Evolutionary conservation across 2,113 vertebrate species (phyloP), one percentile per base, ranked within the genome.

Genomic region (Melanocharis versteri): DNA sequence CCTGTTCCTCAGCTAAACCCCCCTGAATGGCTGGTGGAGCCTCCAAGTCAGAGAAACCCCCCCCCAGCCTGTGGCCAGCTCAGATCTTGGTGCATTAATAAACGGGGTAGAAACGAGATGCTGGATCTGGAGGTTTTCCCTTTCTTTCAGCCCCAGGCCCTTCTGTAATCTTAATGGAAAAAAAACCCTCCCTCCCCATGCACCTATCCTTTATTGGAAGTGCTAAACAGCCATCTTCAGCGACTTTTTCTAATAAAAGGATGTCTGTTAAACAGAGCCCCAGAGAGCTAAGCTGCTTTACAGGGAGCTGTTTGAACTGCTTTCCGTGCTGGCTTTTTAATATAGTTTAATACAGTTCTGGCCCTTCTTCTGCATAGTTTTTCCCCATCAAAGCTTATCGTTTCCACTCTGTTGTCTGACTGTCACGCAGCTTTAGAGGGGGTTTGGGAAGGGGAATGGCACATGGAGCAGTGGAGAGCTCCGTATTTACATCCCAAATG

Each of bases 221-320:
- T 73, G 82, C 90, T 96, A 73, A 95, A 61, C 79, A 83, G 56
- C 86, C 92, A 66, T 93, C 85, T 91, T 89, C 90, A 86, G 87
- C 50, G 65, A 56, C 30, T 92, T 78, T 91, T 81, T 95, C 83
- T 93, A 94, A 95, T 95, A 94, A 94, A 94, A 90, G 91, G 75
- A 75, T 89, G 92, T 77, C 92, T 92, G 79, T 90, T 90, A 82
- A 92, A 94, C 64, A 61, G 73, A 96, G 79, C 88, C 93, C 76
- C 69, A 35, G 94, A 96, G 94, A 90, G 44, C 78, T 22, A 66
- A 81, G 86, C 79, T 93, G 76, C 94, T 92, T 93, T 92, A 66
- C 65, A 68, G 93, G 88, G 88, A 92, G 94, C 86, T 94, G 92
- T 92, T 95, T 83, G 72, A 92, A 76, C 90, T 96, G 85, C 28